A percentile compares a stretch with the other conserved stretches of the same genome.
These are phyloP conservation scores for Centrocercus urophasianus DNA, from an alignment of 2,113 vertebrate species.

Conservation along the genomic window DNA sequence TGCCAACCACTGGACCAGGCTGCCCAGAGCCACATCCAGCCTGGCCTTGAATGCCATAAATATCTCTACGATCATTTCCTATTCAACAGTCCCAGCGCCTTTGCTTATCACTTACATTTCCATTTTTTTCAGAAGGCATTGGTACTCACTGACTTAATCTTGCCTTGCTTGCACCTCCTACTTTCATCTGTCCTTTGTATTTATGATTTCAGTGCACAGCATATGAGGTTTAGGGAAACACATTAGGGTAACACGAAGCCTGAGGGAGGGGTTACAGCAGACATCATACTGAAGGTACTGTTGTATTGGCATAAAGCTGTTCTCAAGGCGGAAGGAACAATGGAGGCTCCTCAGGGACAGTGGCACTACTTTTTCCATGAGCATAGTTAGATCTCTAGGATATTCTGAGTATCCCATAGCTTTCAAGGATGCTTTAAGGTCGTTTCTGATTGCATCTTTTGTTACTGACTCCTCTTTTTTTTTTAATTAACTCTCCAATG, in stretches of 20 bases:
- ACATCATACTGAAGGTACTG: background rate
- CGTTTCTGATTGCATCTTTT: background rate
- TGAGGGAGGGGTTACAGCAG: background rate
- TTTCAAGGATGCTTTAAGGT: background rate
- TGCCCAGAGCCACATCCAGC: too few species aligned
- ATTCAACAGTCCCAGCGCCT: background rate
- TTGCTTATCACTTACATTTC: background rate
- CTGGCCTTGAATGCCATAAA: background rate
- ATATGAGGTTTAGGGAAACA: background rate
- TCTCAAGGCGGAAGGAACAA: background rate
- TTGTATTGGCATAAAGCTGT: background rate
- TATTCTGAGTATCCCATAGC: background rate
- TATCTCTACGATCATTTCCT: background rate
- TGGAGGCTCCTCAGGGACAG: background rate
- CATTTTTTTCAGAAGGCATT: background rate
- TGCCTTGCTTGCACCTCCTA: background rate
- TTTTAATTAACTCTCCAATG: background rate
- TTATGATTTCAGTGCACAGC: background rate
- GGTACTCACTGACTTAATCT: background rate
- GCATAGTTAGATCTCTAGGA: background rate
- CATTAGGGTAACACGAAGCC: background rate
- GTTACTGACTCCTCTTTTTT: background rate
- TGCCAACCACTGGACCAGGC: too few species aligned
- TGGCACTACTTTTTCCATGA: background rate
- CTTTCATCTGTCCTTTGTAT: background rate